phyloP scores from a whole-genome alignment of 2,113 vertebrate species.

The Barnardius zonarius region DNA sequence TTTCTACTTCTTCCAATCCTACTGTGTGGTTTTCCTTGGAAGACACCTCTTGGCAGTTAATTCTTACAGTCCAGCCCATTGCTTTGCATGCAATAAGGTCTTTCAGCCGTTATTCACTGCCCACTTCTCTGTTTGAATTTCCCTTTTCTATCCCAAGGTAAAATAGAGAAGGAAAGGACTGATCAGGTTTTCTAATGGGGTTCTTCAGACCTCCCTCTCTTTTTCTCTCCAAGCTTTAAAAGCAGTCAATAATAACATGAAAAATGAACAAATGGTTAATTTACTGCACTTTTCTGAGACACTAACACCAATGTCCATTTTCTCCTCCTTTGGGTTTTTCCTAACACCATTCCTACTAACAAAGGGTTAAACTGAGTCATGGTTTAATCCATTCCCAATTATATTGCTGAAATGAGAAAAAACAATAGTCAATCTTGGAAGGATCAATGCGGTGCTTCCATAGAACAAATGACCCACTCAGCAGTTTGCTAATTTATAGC shows the following conservation, averaged over 20 bases:
- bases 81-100: not conserved
- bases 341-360: not conserved
- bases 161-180: not conserved
- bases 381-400: not conserved
- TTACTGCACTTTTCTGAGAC: not conserved
- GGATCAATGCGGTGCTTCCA: constrained; percentile 12
- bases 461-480: not conserved
- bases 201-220: not conserved
- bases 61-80: not conserved
- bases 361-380: not conserved
- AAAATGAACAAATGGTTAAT: not conserved
- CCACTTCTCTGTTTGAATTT: not conserved
- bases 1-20: not conserved
- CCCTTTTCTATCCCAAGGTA: not conserved
- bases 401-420: not conserved
- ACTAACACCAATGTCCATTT: not conserved
- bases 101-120: not conserved
- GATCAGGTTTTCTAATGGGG: not conserved
- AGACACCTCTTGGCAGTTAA: not conserved
- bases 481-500: constrained; percentile 24
- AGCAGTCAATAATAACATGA: not conserved
- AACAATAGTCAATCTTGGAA: not conserved
- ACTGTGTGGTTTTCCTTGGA: not conserved
- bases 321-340: not conserved
- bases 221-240: not conserved